phyloP scores from a whole-genome alignment of 1,140 invertebrate genomes.

The Drosophila littoralis region DNA sequence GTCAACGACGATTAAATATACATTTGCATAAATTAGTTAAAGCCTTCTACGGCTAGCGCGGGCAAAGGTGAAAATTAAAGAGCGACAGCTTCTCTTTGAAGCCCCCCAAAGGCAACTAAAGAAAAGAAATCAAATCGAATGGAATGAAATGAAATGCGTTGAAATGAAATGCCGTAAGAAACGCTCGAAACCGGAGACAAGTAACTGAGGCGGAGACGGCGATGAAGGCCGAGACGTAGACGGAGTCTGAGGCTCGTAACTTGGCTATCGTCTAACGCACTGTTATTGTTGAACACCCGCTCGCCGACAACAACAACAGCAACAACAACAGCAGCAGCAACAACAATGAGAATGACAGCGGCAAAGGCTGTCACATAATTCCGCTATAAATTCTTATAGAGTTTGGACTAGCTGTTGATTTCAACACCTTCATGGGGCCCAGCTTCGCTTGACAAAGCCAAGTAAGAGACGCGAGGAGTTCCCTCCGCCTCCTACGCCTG shows the following conservation, averaged over 20 bases:
- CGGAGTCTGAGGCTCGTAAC: slow-evolving; percentile 24
- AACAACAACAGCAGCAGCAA: slow-evolving; percentile 14
- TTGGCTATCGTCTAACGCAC: slow-evolving; percentile 36
- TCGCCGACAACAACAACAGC: slow-evolving; percentile 26
- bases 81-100: slow-evolving; percentile 49
- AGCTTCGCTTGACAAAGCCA: slow-evolving; percentile 17
- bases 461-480: slow-evolving; percentile 18
- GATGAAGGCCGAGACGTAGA: neutral
- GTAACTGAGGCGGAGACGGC: slow-evolving; percentile 19
- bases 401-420: slow-evolving; percentile 83
- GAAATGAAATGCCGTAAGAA: slow-evolving; percentile 69
- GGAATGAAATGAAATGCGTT: slow-evolving; percentile 67
- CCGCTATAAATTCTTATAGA: slow-evolving; percentile 83
- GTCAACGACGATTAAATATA: slow-evolving; percentile 83
- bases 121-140: slow-evolving; percentile 73
- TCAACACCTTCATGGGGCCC: slow-evolving; percentile 74
- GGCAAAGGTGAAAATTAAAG: slow-evolving; percentile 75
- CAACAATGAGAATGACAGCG: slow-evolving; percentile 8
- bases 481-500: slow-evolving; percentile 64
- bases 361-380: slow-evolving; percentile 74
- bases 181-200: slow-evolving; percentile 46
- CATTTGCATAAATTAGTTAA: slow-evolving; percentile 83
- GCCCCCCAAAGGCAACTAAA: slow-evolving; percentile 35
- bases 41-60: slow-evolving; percentile 35
- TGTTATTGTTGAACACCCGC: slow-evolving; percentile 51